Percentiles rank a stretch among this genome's conserved stretches.
These are phyloP conservation scores for Pycnonotus jocosus DNA, from an alignment of 2,113 vertebrate species.

Conservation along the genomic window DNA sequence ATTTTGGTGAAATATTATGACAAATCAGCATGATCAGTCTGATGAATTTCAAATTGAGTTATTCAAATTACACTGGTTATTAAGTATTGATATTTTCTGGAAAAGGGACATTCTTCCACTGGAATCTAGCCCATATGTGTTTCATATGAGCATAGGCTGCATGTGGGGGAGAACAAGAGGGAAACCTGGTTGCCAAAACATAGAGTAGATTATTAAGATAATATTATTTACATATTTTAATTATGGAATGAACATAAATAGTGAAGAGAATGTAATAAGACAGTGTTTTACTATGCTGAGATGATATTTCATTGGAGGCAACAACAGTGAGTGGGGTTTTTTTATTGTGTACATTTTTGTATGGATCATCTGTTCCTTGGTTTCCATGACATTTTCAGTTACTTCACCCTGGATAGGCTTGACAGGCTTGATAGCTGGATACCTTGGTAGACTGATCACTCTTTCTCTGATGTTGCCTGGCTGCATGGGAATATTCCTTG, in stretches of 20 bases:
- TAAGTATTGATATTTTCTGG: background rate
- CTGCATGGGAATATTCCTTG: background rate
- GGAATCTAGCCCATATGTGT: background rate
- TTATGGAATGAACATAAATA: background rate
- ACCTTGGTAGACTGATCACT: background rate
- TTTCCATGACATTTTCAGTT: background rate
- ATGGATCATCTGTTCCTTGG: background rate
- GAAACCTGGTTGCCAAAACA: background rate
- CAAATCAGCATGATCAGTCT: background rate
- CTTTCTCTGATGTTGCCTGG: background rate
- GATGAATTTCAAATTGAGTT: background rate
- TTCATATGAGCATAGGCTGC: background rate
- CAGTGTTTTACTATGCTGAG: background rate
- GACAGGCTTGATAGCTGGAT: background rate
- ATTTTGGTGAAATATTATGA: background rate
- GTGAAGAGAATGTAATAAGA: background rate
- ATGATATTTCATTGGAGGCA: background rate
- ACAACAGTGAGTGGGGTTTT: rapidly evolving
- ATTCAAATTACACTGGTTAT: background rate
- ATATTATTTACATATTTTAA: background rate
- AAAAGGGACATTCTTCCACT: background rate
- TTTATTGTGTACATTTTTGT: background rate
- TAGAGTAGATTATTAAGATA: background rate
- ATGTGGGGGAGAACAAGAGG: background rate
- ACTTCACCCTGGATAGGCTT: background rate